phyloP scores from a whole-genome alignment of 2,113 vertebrate genomes.

The Phyllostomus hastatus region DNA sequence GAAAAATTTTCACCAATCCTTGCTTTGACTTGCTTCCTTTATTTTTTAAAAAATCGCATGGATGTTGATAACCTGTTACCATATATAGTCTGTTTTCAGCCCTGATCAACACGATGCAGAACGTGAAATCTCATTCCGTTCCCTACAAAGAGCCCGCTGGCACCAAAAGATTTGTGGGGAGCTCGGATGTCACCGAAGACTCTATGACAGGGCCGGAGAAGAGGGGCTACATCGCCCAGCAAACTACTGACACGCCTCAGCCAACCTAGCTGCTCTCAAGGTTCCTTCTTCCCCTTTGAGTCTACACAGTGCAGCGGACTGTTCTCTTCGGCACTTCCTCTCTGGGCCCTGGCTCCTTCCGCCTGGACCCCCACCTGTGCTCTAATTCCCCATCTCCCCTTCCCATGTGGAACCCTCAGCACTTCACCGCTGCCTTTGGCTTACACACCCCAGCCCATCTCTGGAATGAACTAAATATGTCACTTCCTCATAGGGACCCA shows the following conservation, averaged over 20 bases:
- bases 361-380: background rate
- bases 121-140: background rate
- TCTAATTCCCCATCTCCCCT: background rate
- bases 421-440: background rate
- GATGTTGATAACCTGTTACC: background rate
- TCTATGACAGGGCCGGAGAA: background rate
- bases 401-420: background rate
- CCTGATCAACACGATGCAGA: background rate
- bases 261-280: too few species aligned
- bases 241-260: background rate
- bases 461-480: background rate
- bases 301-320: background rate
- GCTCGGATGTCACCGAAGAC: background rate
- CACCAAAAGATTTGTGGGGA: background rate
- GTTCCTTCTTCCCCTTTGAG: background rate
- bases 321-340: background rate
- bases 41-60: background rate
- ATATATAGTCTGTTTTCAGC: background rate
- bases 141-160: background rate
- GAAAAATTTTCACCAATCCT: background rate
- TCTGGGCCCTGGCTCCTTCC: background rate
- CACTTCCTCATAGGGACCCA: background rate
- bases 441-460: background rate
- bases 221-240: background rate
- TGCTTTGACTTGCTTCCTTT: background rate